Base-by-base conservation (phyloP, 2,888 invertebrate genomes). In the Harpagoxenus sublaevis region DNA sequence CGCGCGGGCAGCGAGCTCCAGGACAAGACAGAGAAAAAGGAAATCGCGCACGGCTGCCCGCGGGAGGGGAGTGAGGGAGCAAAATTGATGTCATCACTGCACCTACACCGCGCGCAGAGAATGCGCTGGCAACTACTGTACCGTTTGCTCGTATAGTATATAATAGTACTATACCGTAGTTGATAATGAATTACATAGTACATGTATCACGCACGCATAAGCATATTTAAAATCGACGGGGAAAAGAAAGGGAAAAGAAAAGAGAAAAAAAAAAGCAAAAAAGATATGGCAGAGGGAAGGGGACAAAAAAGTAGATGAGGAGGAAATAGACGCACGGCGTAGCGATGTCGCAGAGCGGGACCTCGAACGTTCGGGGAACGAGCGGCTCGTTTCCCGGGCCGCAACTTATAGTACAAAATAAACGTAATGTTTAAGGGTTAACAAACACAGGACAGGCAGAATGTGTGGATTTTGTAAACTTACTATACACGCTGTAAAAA, bases 351-450 rank as follows among this genome's bases (percentile, higher is more conserved):
- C 92, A 92, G 82, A 81, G 92, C 92, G 93, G 92, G 92, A 90
- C 92, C 91, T 89, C 93, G 93, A 92, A 73, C 31, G 60, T 89
- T 87, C 86, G 89, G 89, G 90, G 83, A 89, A 89, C 89, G 86
- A 79, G 87, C 89, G 90, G 84, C 35, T 10, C 23, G 35, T 70
- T 79, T 84, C 73, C 79, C 83, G 84, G 84, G 89, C 93, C 92
- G 93, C 91, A 93, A 92, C 90, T 93, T 91, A 95, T 94, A 95
- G 95, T 95, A 95, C 95, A 95, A 95, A 95, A 88, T 93, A 93
- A 94, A 90, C 84, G 53, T 94, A 93, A 93, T 92, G 86, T 92
- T 73, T 94, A 94, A 94, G 93, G 85, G 86, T 87, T 85, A 86
- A 89, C 81, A 81, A 78, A 86, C 84, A 83, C 84, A 83, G 88